Percentiles rank a stretch among this genome's conserved stretches.
phyloP scores from a whole-genome alignment of 2,888 invertebrate genomes.

The Stratiomys singularior region DNA sequence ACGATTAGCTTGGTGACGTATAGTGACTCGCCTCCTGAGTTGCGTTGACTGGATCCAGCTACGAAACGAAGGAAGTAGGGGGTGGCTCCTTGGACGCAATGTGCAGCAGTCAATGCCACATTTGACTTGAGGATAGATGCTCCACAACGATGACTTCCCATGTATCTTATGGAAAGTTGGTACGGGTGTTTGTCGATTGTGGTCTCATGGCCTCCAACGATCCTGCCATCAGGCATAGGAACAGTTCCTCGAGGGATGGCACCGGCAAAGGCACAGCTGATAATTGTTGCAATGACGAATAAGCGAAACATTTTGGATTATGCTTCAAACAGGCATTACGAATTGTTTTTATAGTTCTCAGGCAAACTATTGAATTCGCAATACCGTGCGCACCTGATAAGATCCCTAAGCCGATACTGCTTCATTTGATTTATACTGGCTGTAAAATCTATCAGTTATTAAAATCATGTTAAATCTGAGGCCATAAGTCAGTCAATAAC shows the following conservation, averaged over 20 bases:
- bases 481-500: too few relatives aligned
- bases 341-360: too few relatives aligned
- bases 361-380: too few relatives aligned
- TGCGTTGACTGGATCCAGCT: slow-evolving; percentile 66
- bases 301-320: slow-evolving; percentile 32
- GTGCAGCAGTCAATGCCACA: slow-evolving; percentile 24
- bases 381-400: too few relatives aligned
- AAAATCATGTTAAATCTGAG: too few relatives aligned
- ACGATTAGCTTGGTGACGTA: slow-evolving; percentile 23
- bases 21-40: slow-evolving; percentile 35
- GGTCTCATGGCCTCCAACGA: slow-evolving; percentile 48
- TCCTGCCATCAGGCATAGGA: slow-evolving; percentile 37
- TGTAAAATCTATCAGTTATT: too few relatives aligned
- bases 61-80: background rate
- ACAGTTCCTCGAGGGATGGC: slow-evolving; percentile 14
- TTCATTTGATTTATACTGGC: too few relatives aligned
- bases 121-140: slow-evolving; percentile 64
- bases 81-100: slow-evolving; percentile 19
- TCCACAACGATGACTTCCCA: slow-evolving; percentile 67
- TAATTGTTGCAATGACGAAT: slow-evolving; percentile 53
- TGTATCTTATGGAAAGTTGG: slow-evolving; percentile 46
- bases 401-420: too few relatives aligned
- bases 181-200: slow-evolving; percentile 45
- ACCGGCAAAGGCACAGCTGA: slow-evolving; percentile 14
- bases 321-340: background rate